Percentiles rank a stretch among this genome's conserved stretches.
phyloP scores from a whole-genome alignment of 2,797 vertebrate species.

The Microctenopoma steveboyesi region DNA sequence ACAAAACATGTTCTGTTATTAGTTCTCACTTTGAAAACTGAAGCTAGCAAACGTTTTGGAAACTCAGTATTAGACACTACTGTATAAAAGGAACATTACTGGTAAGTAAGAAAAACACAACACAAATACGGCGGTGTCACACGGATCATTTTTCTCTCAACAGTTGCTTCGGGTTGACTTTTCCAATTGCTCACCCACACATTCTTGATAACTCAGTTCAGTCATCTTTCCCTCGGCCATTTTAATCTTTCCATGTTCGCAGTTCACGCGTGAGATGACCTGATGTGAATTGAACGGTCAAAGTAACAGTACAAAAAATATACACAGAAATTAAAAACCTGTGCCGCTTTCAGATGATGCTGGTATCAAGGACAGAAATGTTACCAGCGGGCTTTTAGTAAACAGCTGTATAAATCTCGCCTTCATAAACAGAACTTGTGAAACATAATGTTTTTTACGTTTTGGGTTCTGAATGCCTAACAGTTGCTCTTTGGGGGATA shows the following conservation, averaged over 20 bases:
- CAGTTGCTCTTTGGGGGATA: not conserved
- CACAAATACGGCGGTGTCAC: not conserved
- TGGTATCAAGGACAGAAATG: conserved; percentile 17
- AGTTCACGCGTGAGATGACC: conserved; percentile 6
- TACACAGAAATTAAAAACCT: conserved; percentile 16
- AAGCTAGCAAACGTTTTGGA: not conserved
- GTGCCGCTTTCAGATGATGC: conserved; percentile 21
- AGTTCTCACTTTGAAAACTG: too few relatives aligned
- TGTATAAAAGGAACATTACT: too few relatives aligned
- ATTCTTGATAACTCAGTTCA: conserved; percentile 21
- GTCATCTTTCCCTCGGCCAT: conserved; percentile 16
- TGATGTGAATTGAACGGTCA: conserved; percentile 19
- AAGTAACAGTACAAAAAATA: conserved; percentile 9
- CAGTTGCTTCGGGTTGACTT: conserved; percentile 27
- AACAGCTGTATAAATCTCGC: conserved; percentile 18
- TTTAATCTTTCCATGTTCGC: conserved; percentile 25
- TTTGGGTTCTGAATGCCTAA: conserved; percentile 28
- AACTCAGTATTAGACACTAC: not conserved
- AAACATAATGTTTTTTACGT: conserved; percentile 21
- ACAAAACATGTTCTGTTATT: too few relatives aligned
- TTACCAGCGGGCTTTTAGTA: not conserved
- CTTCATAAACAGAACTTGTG: conserved; percentile 33
- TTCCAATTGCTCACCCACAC: conserved; percentile 37
- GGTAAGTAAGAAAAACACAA: not conserved
- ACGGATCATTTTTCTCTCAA: conserved; percentile 24